Evolutionary conservation across 1,140 invertebrate species (phyloP), one percentile per base, ranked within the genome.

Genomic region (Megalonaias nervosa): DNA sequence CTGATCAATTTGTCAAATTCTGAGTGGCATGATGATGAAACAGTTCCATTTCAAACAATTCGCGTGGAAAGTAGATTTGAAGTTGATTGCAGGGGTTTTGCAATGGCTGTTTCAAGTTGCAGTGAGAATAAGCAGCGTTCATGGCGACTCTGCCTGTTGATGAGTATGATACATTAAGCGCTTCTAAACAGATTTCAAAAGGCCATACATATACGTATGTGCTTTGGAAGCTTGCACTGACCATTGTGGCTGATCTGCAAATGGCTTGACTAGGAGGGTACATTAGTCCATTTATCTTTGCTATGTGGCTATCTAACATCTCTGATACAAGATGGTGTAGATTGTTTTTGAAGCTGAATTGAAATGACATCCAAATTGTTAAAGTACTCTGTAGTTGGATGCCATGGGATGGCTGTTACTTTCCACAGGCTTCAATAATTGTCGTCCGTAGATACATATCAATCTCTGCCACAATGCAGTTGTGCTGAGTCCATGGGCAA

Each of bases 1-100:
- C 64, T 84, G 73, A 66, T 86, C 83, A 73, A 83, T 55, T 83
- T 84, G 69, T 84, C 83, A 72, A 83, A 85, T 31, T 85, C 76
- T 6, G 71, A 76, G 61, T 84, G 80, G 56, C 84, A 81, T 19
- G 79, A 38, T 21, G 78, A 75, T 19, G 67, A 66, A 31, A 58
- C 74, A 60, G 68, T 21, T 14, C 79, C 65, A 38, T 79, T 55
- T 17, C 74, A 23, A 17, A 80, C 21, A 21, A 82, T 83, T 56
- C 80, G 66, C 14, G 38, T 57, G 6, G 82, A 68, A 21, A 83
- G 61, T 14, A 48, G 38, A 48, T 48, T 48, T 48, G 38, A 48
- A 11, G 9, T 48, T 48, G 5, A 11, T 48, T 11, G 6, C 4
- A 48, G 38, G 1, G 38, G 4, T 48, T 48, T 48, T 6, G 38